Percentiles rank a stretch among this genome's conserved stretches.
Conservation (phyloP, 1,140 invertebrate genomes). For the Frieseomelitta varia region DNA sequence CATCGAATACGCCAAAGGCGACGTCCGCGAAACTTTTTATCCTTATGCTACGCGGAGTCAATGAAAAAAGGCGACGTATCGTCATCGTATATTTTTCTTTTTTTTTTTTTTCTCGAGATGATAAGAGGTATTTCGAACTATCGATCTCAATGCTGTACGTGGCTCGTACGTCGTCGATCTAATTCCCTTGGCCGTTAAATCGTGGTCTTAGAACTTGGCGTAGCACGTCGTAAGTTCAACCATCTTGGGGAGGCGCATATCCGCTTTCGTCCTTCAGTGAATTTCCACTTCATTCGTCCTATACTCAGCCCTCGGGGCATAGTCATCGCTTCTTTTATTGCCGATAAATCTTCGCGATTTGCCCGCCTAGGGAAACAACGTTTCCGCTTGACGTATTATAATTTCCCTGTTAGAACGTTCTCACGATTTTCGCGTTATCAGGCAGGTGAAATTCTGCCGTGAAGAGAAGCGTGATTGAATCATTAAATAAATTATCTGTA, state of each 20-base stretch:
- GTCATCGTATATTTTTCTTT: no score
- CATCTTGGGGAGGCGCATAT: conserved; percentile 43
- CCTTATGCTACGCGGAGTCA: not conserved
- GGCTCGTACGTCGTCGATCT: conserved; percentile 42
- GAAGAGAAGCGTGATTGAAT: no score
- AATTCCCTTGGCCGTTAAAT: conserved; percentile 61
- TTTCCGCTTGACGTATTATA: conserved; percentile 24
- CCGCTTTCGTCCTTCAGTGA: conserved; percentile 44
- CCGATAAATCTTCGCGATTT: conserved; percentile 55
- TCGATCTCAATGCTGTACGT: no score
- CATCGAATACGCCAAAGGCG: not conserved
- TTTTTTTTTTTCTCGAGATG: no score
- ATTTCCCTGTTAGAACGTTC: conserved; percentile 21
- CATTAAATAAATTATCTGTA: no score
- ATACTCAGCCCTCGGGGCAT: conserved; percentile 22
- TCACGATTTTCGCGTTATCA: not conserved
- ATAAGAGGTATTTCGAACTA: not conserved
- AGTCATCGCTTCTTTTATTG: conserved; percentile 54
- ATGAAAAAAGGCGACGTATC: no score
- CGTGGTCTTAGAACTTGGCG: conserved; percentile 57
- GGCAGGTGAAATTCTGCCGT: not conserved
- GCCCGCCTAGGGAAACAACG: conserved; percentile 7
- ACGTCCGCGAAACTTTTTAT: not conserved
- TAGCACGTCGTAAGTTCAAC: conserved; percentile 49
- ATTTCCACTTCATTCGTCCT: conserved; percentile 38